A percentile compares a stretch with the other conserved stretches of the same genome.
Evolutionary conservation across 2,888 invertebrate genomes (phyloP).

Genomic region (Synergus gifuensis): DNA sequence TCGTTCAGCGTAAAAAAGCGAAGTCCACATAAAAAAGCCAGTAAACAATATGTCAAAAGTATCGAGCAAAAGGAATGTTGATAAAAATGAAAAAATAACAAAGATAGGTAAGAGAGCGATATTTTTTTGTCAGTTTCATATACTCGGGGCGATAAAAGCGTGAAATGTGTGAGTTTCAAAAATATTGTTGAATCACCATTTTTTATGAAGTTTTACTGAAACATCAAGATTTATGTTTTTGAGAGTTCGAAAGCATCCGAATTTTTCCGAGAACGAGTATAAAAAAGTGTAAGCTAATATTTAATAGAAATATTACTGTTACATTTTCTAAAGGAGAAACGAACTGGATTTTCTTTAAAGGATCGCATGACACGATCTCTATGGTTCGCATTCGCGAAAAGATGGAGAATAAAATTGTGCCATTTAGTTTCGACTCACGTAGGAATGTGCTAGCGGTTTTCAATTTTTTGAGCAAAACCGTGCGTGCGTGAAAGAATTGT

Average conservation of each 20-base stretch:
- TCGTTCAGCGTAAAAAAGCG: not conserved
- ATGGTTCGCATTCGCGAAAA: not conserved
- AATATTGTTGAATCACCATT: too few relatives aligned
- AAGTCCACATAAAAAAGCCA: not conserved
- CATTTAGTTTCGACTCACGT: not conserved
- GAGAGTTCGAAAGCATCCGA: too few relatives aligned
- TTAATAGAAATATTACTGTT: too few relatives aligned
- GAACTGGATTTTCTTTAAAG: not conserved
- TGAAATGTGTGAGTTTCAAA: not conserved
- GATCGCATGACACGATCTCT: not conserved
- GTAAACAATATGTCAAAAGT: not conserved
- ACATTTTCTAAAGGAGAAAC: too few relatives aligned
- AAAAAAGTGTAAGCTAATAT: too few relatives aligned
- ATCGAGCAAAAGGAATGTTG: not conserved
- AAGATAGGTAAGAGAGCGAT: not conserved
- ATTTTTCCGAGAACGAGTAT: too few relatives aligned
- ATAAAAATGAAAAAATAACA: not conserved
- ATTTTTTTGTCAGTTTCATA: not conserved
- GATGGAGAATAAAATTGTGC: not conserved
- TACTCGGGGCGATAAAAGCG: not conserved
- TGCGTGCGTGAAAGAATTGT: constrained; percentile 16
- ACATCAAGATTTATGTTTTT: too few relatives aligned
- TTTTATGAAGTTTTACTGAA: too few relatives aligned
- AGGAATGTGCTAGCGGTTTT: not conserved
- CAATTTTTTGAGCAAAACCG: not conserved